Evolutionary conservation across 2,113 vertebrate genomes (phyloP), one percentile per base, ranked within the genome.

Genomic region (Emberiza fucata): DNA sequence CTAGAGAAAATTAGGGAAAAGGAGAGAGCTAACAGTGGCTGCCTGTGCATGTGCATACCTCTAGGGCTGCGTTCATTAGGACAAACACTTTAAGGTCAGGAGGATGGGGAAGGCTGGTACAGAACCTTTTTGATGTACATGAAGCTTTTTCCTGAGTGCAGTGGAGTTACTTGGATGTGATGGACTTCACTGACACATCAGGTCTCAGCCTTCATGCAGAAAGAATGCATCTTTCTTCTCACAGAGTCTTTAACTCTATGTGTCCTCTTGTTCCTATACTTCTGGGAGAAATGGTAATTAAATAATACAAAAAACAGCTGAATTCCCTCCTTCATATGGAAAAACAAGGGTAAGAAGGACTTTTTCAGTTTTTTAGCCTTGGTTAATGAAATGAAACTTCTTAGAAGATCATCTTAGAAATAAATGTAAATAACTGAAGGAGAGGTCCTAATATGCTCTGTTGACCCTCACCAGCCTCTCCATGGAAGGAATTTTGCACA

Each of bases 401-500:
- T 42, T 47, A 15, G n/a, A 59, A 68, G 45, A 35, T n/a, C 48
- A 3, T 21, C 39, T 29, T 42, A 79, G 25, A 50, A 65, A 63
- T 59, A 9, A 45, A 57, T 45, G 24, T 57, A 73, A 59, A 16
- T 42, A 65, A 68, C 29, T 61, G 51, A 56, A 50, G 37, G 35
- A 84, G 35, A 29, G 1, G 6, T 66, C 79, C n/a, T 48, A 7
- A 12, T 48, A 22, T 3, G 18, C 33, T 40, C 4, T 35, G 8
- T 51, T 90, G 42, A 59, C 15, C 7, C 4, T 71, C 22, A 37
- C 5, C 7, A 59, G 4, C 27, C 8, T 79, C 40, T 54, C 16
- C 1, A 4, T 37, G 31, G 35, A 71, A 60, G 33, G 31, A 76
- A 37, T 28, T 61, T 8, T n/a, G 4, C 12, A 39, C 0, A 0